phyloP scores from a whole-genome alignment of 2,113 vertebrate genomes.

The Piprites chloris region DNA sequence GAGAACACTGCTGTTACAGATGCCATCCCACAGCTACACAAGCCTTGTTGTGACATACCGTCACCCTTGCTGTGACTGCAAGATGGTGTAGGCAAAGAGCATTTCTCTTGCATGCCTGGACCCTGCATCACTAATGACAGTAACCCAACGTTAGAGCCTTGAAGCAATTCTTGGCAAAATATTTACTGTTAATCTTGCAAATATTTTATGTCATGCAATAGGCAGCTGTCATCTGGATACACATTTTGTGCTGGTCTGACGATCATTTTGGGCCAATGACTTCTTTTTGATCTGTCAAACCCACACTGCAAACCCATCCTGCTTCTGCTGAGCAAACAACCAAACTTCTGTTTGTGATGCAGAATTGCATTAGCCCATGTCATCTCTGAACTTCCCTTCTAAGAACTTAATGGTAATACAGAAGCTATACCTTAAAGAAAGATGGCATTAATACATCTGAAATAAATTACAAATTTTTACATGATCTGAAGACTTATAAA shows the following conservation, averaged over 20 bases:
- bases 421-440: not conserved
- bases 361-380: not conserved
- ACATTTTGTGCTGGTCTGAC: not conserved
- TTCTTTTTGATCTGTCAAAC: not conserved
- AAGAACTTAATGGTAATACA: not conserved
- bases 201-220: not conserved
- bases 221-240: not conserved
- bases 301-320: not conserved
- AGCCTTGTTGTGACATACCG: not conserved
- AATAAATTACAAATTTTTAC: not conserved
- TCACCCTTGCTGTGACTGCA: not conserved
- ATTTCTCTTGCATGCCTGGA: not conserved
- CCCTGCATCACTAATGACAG: not conserved
- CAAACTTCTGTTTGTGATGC: not conserved
- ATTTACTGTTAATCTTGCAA: not conserved
- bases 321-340: not conserved
- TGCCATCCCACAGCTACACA: not conserved
- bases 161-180: not conserved
- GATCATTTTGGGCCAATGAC: rapidly evolving
- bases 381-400: not conserved
- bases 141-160: not conserved
- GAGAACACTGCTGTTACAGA: not conserved
- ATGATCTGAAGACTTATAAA: not conserved
- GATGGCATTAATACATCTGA: not conserved
- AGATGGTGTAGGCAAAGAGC: not conserved